Conservation (phyloP, 2,113 vertebrate species). For the Brienomyrus brachyistius region DNA sequence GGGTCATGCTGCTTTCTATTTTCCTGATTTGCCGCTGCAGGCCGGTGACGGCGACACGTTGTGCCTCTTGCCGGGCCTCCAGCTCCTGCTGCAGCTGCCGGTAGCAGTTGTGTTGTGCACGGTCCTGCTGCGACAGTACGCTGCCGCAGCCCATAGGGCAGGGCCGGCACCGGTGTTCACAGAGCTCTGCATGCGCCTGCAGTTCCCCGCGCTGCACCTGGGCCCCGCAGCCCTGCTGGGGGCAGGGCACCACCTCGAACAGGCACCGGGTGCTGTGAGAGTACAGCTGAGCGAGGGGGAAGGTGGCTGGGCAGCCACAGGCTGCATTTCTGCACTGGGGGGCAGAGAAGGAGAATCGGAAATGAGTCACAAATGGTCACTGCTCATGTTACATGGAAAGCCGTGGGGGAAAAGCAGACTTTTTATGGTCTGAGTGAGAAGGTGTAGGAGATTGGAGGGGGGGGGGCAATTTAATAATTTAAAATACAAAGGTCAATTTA, state of each 20-base stretch:
- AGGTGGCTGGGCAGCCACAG: constrained; percentile 62
- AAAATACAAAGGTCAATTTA: background rate
- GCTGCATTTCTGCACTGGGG: constrained; percentile 68
- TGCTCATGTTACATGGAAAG: background rate
- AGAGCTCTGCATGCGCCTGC: constrained; percentile 55
- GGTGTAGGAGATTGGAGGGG: background rate
- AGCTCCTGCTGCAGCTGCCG: constrained; percentile 59
- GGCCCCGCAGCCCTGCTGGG: constrained; percentile 62
- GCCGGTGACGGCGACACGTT: constrained; percentile 46
- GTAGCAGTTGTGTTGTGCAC: constrained; percentile 66
- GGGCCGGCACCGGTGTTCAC: constrained; percentile 55
- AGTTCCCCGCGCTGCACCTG: constrained; percentile 60
- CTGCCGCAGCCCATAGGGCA: constrained; percentile 68
- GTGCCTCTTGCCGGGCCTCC: constrained; percentile 47
- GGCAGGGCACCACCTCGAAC: constrained; percentile 59
- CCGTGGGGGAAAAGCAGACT: background rate
- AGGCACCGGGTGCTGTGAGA: constrained; percentile 62
- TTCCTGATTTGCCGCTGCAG: constrained; percentile 60
- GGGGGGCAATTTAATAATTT: background rate
- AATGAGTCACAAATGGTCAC: too few species aligned
- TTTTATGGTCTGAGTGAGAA: background rate
- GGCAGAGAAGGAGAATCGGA: background rate
- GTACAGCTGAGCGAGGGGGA: constrained; percentile 60
- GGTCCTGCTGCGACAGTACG: constrained; percentile 49
- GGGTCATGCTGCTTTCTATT: constrained; percentile 60